phyloP scores from a whole-genome alignment of 2,888 invertebrate species.

The Pristionchus fissidentatus region DNA sequence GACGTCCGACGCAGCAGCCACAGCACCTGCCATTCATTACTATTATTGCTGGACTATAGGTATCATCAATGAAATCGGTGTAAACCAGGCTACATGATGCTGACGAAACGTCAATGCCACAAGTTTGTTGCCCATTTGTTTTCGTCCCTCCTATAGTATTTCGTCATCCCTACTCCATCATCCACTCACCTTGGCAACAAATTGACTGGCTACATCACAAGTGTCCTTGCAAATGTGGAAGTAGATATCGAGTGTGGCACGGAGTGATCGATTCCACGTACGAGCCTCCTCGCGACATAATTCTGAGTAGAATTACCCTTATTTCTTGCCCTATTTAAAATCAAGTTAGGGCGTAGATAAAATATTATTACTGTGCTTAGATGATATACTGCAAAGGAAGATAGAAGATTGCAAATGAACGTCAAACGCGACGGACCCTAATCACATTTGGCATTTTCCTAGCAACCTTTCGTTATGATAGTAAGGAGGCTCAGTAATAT shows the following conservation, averaged over 20 bases:
- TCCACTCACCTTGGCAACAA: neutral
- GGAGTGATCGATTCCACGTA: constrained; percentile 38
- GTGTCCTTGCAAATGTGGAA: constrained; percentile 48
- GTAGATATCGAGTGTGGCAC: constrained; percentile 40
- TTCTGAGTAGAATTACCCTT: neutral
- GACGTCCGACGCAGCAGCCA: constrained; percentile 39
- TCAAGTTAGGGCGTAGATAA: neutral
- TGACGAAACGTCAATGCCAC: neutral
- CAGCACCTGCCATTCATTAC: neutral
- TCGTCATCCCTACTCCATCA: too few species aligned
- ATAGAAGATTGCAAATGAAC: neutral
- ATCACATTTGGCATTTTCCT: neutral
- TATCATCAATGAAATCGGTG: neutral
- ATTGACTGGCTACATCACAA: neutral
- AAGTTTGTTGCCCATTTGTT: neutral
- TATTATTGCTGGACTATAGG: neutral
- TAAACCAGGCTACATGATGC: neutral
- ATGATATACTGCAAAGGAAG: too few species aligned
- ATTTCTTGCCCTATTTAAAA: too few species aligned
- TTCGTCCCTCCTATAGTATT: too few species aligned
- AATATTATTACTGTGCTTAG: neutral
- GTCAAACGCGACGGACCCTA: neutral
- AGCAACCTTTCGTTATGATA: neutral
- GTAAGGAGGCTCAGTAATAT: too few species aligned
- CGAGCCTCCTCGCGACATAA: constrained; percentile 29